Conservation (phyloP, 1,140 invertebrate genomes). For the Achatina immaculata region DNA sequence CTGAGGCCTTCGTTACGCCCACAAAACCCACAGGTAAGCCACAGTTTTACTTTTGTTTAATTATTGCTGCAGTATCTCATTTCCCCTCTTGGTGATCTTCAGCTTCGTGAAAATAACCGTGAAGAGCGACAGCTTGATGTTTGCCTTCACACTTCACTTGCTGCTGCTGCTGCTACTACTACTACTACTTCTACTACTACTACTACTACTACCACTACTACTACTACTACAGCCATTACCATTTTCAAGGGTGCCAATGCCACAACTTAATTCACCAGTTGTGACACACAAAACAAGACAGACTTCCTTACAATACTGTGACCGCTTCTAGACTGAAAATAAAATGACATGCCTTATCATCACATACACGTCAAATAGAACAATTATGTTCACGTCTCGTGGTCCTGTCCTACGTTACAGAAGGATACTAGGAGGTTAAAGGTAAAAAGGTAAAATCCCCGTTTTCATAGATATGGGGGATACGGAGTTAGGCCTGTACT, state of each 20-base stretch:
- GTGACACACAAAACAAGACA: no score
- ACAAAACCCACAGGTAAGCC: slow-evolving; percentile 34
- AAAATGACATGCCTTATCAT: no score
- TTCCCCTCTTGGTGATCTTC: slow-evolving; percentile 8
- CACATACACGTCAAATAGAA: no score
- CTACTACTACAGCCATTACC: slow-evolving; percentile 4
- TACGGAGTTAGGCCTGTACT: no score
- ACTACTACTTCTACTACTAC: not conserved
- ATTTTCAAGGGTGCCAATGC: not conserved
- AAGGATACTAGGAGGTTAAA: no score
- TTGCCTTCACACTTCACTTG: slow-evolving; percentile 3
- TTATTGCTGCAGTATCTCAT: not conserved
- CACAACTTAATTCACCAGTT: not conserved
- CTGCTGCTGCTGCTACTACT: not conserved
- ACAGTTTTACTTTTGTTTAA: not conserved
- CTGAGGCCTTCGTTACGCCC: slow-evolving; percentile 63
- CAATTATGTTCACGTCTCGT: no score
- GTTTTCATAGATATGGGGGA: no score
- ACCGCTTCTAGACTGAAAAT: no score
- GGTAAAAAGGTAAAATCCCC: no score
- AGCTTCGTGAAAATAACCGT: not conserved
- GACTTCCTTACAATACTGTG: no score
- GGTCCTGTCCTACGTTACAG: no score
- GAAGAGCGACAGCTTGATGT: not conserved
- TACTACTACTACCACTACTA: slow-evolving; percentile 9